A percentile compares a stretch with the other conserved stretches of the same genome.
These are phyloP conservation scores for Chaenogobius annularis DNA, from an alignment of 2,113 vertebrate species.

Conservation along the genomic window DNA sequence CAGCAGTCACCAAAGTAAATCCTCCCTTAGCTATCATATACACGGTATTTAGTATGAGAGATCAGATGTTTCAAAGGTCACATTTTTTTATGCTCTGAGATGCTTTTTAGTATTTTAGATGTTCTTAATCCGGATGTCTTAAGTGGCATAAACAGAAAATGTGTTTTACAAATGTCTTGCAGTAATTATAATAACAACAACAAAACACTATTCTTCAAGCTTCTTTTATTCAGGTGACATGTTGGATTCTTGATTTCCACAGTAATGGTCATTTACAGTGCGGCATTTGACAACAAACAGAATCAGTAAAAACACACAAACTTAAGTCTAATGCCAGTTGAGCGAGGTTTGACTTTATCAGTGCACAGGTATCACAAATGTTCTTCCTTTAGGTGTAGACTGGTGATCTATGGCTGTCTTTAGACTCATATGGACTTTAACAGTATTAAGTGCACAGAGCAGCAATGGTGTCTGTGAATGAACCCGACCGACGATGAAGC, in stretches of 20 bases:
- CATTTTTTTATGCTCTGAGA: no score
- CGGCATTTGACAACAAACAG: slow-evolving; percentile 54
- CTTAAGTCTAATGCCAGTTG: slow-evolving; percentile 21
- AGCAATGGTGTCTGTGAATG: background rate
- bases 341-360: slow-evolving; percentile 31
- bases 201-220: slow-evolving; percentile 52
- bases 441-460: slow-evolving; percentile 3
- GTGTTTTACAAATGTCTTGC: background rate
- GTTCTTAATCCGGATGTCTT: no score
- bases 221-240: slow-evolving; percentile 78
- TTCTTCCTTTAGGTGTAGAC: background rate
- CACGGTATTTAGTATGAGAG: no score
- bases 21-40: no score
- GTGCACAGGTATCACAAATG: slow-evolving; percentile 28
- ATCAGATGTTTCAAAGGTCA: no score
- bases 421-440: background rate
- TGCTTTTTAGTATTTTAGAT: no score
- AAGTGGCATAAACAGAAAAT: no score
- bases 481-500: no score
- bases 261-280: slow-evolving; percentile 79
- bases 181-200: background rate
- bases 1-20: background rate
- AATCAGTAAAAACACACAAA: slow-evolving; percentile 44
- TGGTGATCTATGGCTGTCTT: background rate
- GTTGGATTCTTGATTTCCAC: slow-evolving; percentile 71